Conservation (phyloP, 64 coral and sea anemone genomes). For the Dendronephthya gigantea region DNA sequence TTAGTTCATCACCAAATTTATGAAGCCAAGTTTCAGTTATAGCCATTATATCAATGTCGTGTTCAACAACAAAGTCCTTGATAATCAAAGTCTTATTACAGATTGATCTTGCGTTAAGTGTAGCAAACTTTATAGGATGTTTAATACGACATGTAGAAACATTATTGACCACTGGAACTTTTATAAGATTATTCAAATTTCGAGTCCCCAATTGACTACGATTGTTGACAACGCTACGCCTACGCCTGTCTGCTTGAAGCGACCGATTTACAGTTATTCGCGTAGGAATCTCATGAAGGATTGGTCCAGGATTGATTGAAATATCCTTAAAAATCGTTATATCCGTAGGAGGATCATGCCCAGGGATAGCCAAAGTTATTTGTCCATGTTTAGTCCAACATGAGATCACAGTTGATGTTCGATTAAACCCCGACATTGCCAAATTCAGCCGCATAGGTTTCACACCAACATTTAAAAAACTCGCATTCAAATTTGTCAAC, state of each 20-base stretch:
- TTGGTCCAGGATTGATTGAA: not conserved
- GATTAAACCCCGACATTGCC: too few relatives aligned
- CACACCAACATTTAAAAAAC: too few relatives aligned
- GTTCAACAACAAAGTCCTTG: constrained; percentile 38
- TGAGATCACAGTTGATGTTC: too few relatives aligned
- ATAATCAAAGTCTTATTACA: constrained; percentile 34
- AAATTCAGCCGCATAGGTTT: too few relatives aligned
- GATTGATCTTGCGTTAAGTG: constrained; percentile 32
- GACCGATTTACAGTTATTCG: not conserved
- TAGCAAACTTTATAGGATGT: constrained; percentile 10
- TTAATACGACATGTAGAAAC: not conserved
- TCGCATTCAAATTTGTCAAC: too few relatives aligned
- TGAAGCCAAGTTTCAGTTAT: not conserved
- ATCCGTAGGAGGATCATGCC: too few relatives aligned
- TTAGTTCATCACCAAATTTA: not conserved
- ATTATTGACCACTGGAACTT: constrained; percentile 1
- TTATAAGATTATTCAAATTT: constrained; percentile 10
- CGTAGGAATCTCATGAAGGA: not conserved
- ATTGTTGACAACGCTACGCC: not conserved
- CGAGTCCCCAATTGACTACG: not conserved
- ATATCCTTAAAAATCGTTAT: too few relatives aligned
- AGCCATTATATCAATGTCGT: constrained; percentile 30
- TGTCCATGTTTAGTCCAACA: too few relatives aligned
- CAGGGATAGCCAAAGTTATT: too few relatives aligned
- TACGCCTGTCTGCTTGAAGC: not conserved